Conservation (phyloP, 1,140 invertebrate genomes). For the Camponotus floridanus region DNA sequence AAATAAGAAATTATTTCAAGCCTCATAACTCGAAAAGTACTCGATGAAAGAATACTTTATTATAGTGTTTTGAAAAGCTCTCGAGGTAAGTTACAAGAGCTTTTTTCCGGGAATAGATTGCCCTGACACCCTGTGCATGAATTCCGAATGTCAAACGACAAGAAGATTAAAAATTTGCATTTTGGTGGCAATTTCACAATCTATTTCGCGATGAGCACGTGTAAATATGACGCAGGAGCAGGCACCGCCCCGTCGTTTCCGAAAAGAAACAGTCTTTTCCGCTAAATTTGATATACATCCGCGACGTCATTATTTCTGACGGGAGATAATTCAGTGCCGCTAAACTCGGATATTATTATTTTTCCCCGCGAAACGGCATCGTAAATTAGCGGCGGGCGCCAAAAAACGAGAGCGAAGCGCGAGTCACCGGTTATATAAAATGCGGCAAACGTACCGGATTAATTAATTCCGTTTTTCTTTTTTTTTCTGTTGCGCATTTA, state of each 20-base stretch:
- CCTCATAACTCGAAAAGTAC: too few species aligned
- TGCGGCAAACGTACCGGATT: conserved; percentile 46
- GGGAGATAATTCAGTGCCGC: conserved; percentile 27
- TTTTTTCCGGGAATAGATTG: too few species aligned
- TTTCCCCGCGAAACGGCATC: conserved; percentile 7
- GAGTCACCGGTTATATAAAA: conserved; percentile 55
- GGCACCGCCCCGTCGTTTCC: too few species aligned
- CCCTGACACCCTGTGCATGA: too few species aligned
- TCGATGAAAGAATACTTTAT: too few species aligned
- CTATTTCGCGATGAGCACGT: not conserved
- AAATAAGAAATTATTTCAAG: too few species aligned
- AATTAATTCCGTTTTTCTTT: conserved; percentile 47
- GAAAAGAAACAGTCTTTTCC: not conserved
- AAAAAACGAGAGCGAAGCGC: conserved; percentile 15
- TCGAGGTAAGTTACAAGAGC: too few species aligned
- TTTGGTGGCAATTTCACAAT: too few species aligned
- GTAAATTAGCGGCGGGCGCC: conserved; percentile 38
- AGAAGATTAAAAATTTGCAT: too few species aligned
- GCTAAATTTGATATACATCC: not conserved
- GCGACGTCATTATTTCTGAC: conserved; percentile 26
- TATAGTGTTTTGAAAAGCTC: too few species aligned
- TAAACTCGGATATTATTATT: conserved; percentile 40
- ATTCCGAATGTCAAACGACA: too few species aligned
- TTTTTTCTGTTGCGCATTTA: conserved; percentile 24
- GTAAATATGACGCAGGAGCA: not conserved